Conservation (phyloP, 1,140 invertebrate species). For the Apolygus lucorum region DNA sequence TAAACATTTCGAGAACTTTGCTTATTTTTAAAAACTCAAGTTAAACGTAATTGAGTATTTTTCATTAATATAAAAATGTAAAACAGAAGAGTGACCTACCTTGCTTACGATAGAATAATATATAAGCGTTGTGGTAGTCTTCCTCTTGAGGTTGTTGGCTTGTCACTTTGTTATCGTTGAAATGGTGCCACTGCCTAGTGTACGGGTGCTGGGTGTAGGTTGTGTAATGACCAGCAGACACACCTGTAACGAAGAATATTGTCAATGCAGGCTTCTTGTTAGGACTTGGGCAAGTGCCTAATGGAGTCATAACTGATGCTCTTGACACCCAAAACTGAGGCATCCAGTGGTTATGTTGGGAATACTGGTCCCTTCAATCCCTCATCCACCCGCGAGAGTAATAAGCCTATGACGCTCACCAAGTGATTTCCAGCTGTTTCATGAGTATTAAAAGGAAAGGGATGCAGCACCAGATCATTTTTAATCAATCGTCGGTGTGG, state of each 20-base stretch:
- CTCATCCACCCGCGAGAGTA: neutral
- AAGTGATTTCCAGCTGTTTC: no score
- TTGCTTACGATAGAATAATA: conserved; percentile 58
- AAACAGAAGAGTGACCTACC: conserved; percentile 36
- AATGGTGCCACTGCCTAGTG: conserved; percentile 56
- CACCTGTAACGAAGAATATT: conserved; percentile 41
- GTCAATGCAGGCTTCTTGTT: neutral
- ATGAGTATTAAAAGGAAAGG: no score
- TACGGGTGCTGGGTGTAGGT: conserved; percentile 55
- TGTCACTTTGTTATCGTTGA: conserved; percentile 55
- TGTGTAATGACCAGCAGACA: conserved; percentile 60
- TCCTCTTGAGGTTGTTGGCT: conserved; percentile 51
- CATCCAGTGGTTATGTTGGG: no score
- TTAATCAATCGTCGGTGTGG: no score
- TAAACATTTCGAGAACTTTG: neutral
- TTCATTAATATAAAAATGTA: neutral
- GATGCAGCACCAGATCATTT: no score
- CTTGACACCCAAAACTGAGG: neutral
- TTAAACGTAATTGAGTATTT: neutral
- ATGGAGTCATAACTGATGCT: neutral
- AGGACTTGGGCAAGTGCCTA: neutral
- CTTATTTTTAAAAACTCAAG: neutral
- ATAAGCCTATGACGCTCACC: neutral
- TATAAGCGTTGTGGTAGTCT: conserved; percentile 57
- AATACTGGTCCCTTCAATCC: no score